Evolutionary conservation across 2,888 invertebrate species (phyloP), one percentile per base, ranked within the genome.

Genomic region (Pomacea canaliculata): DNA sequence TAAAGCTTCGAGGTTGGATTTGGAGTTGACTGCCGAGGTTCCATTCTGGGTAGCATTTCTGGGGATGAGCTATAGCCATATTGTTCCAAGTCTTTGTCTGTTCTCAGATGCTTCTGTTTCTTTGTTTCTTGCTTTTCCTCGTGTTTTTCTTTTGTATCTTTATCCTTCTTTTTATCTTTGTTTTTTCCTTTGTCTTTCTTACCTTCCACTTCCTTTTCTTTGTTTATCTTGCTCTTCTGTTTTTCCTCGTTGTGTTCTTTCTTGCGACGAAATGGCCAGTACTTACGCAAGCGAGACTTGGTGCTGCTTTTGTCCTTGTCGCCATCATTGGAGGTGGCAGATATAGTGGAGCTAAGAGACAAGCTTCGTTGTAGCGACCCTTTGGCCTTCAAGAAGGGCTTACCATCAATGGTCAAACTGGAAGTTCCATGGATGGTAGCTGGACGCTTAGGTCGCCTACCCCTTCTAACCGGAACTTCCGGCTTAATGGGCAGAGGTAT

Each of bases 261-360:
- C 69, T 67, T 74, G 19, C 74, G 74, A 18, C 74, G 60, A 49
- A 74, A 74, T 37, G 74, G 74, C 74, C 74, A 74, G 63, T 74
- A 74, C 46, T 74, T 74, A 10, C 69, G 63, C 60, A 74, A 68
- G 19, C 48, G 67, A 19, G 69, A 74, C 27, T 60, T 69, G 67
- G 67, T 59, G 13, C 23, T 56, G 46, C 68, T 74, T 23, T 69
- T 69, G 49, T 62, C 49, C 51, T 69, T 74, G n/a, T 62, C 69
- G 27, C 69, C 74, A n/a, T 74, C 69, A 9, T 68, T 68, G 0
- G 74, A 74, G 10, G 74, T 74, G 23, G 69, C 67, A 12, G 74
- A 74, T 9, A 68, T 74, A 23, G 68, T 69, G 46, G 74, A 74
- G 37, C 74, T 69, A 59, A 62, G 46, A 27, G 74, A 74, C 8